A percentile compares a stretch with the other conserved stretches of the same genome.
Conservation (phyloP, 2,113 vertebrate species). For the Clarias batrachus region DNA sequence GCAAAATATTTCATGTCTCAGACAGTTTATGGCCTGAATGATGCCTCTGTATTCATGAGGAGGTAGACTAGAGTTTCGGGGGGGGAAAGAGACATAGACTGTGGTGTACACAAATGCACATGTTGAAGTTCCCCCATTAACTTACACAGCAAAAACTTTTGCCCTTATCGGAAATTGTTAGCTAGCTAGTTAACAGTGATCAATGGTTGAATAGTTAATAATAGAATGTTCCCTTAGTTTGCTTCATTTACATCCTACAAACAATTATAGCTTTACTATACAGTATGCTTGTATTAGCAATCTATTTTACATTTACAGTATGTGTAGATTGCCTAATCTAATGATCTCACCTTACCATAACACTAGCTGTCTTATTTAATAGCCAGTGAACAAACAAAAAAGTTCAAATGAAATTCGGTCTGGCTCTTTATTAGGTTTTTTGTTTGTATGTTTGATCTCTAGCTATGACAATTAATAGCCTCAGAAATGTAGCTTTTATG, state of each 20-base stretch:
- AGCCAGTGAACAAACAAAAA: neutral
- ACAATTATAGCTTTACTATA: neutral
- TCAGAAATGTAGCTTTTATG: neutral
- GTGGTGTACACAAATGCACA: neutral
- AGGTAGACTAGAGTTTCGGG: neutral
- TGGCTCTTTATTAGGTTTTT: neutral
- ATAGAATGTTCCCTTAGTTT: neutral
- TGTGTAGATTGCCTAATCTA: neutral
- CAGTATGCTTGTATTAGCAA: neutral
- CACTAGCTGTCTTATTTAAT: neutral
- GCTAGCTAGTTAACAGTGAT: neutral
- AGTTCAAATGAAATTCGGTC: neutral
- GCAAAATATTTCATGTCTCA: neutral
- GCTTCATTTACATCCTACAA: neutral
- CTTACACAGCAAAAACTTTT: neutral
- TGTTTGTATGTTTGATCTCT: neutral
- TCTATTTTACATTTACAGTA: neutral
- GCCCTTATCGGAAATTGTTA: neutral
- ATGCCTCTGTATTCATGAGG: neutral
- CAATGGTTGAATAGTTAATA: neutral
- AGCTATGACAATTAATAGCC: neutral
- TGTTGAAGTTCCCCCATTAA: neutral
- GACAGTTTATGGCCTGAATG: neutral
- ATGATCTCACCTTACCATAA: no score
- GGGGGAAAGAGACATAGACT: neutral